Evolutionary conservation across 2,888 invertebrate genomes (phyloP).

Genomic region (Protophormia terraenovae): DNA sequence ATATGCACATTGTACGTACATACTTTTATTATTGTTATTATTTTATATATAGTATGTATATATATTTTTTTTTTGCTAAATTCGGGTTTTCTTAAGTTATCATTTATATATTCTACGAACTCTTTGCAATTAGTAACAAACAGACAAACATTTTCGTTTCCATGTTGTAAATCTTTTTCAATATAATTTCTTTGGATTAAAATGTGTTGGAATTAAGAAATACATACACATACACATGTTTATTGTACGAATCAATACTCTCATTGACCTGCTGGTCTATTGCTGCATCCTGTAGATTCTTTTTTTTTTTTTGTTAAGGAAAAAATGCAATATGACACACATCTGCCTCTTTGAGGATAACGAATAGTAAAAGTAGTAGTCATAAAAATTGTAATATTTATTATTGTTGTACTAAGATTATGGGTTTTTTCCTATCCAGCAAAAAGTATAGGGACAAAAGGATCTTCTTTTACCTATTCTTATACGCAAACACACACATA

Average conservation of each 20-base stretch:
- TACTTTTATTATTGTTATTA: no score
- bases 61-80: no score
- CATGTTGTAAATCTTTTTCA: slow-evolving; percentile 18
- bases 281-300: slow-evolving; percentile 26
- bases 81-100: slow-evolving; percentile 28
- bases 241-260: no score
- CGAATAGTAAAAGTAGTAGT: background rate
- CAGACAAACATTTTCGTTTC: background rate
- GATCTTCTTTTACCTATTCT: background rate
- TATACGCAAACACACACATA: background rate
- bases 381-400: background rate
- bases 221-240: background rate
- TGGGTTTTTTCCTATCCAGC: slow-evolving; percentile 11
- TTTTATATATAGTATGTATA: no score
- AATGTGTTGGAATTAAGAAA: background rate
- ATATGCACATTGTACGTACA: no score
- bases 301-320: no score
- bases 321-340: slow-evolving; percentile 55
- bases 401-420: slow-evolving; percentile 10
- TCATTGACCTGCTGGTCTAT: slow-evolving; percentile 48
- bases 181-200: background rate
- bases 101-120: slow-evolving; percentile 46
- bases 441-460: slow-evolving; percentile 36
- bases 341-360: slow-evolving; percentile 48
- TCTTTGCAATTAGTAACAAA: slow-evolving; percentile 44